Base-by-base conservation (phyloP, 1,140 invertebrate genomes). In the Drosophila ercepeae region DNA sequence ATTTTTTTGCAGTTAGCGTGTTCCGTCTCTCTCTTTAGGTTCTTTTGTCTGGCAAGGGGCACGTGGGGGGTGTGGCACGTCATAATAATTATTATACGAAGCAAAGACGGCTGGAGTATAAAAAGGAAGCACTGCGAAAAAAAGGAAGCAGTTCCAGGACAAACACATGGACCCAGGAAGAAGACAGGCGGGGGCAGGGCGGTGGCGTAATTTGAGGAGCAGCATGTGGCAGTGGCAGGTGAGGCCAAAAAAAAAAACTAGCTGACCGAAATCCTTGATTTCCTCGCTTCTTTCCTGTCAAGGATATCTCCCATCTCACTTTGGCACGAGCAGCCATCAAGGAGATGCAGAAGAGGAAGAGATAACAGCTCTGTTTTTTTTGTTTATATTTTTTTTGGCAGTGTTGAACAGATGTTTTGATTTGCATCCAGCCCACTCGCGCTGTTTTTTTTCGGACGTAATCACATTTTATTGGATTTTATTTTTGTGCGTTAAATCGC, bases 361-460 rank as follows among this genome's bases (percentile, higher is more conserved):
- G 6, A 42, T 21, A 9, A 14, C 14, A 1, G 3, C 7, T 7
- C 16, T 16, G 14, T 42, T 9, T 19, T 42, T 18, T 42, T 42
- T 18, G 8, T 42, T 18, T 42, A 1, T 18, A 19, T 9, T 42
- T 2, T 42, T 18, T 34, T 25, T 39, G 16, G n/a, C 34, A 61
- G 11, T 86, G 75, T 84, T 63, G 78, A 81, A 88, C 81, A 86
- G 82, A 83, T 86, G 81, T 88, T 81, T 84, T 53, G 50, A 63
- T 72, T 71, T 51, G 50, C 50, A 52, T 32, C 50, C 52, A 13
- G 27, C 16, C 42, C 50, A 6, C 16, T 41, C 25, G 5, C 19
- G 4, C 6, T 13, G 2, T 9, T 1, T 1, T 14, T 19, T 6
- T 7, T 13, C 3, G 34, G 5, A 51, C 9, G 58, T 84, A 75